Base-by-base conservation (phyloP, 1,140 invertebrate species). In the Drosophila orena region DNA sequence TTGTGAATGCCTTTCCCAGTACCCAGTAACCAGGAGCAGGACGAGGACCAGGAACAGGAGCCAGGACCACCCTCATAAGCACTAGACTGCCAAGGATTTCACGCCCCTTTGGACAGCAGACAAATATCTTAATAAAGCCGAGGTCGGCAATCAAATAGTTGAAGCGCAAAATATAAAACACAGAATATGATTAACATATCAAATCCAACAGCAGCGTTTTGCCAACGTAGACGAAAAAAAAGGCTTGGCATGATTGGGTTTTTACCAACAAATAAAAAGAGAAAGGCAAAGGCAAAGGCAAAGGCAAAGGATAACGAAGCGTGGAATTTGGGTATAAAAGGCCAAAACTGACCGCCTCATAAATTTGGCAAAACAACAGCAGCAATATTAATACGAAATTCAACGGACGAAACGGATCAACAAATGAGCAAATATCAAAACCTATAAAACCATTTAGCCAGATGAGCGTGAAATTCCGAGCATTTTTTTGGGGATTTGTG, bases 391-490 rank as follows among this genome's bases (percentile, higher is more conserved):
- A 60, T 69, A 76, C 40, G 27, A 40, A 77, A 77, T 85, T 84
- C 81, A 77, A 69, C 66, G 62, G 59, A 77, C 75, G 46, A 71
- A 38, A 20, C 72, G 72, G 55, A 58, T 65, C 79, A 76, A 77
- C 81, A 86, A 85, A 85, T 85, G 81, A 85, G 81, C 81, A 84
- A 86, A 88, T 78, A 88, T 88, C 75, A 72, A 68, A 81, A 81
- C 75, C 81, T 64, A 86, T 86, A 86, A 86, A 86, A 88, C 83
- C 83, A 81, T 86, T 86, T 86, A 86, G 83, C 61, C 75, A 86
- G 81, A 86, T 88, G 70, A 86, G 81, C 81, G 83, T 86, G 81
- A 86, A 86, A 81, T 88, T 88, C 37, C 62, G 10, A 12, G 46
- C 47, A 56, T 35, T 30, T 54, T 43, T 73, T 78, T 68, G 42